Base-by-base conservation (phyloP, 2,113 vertebrate species). In the Symphodus melops region DNA sequence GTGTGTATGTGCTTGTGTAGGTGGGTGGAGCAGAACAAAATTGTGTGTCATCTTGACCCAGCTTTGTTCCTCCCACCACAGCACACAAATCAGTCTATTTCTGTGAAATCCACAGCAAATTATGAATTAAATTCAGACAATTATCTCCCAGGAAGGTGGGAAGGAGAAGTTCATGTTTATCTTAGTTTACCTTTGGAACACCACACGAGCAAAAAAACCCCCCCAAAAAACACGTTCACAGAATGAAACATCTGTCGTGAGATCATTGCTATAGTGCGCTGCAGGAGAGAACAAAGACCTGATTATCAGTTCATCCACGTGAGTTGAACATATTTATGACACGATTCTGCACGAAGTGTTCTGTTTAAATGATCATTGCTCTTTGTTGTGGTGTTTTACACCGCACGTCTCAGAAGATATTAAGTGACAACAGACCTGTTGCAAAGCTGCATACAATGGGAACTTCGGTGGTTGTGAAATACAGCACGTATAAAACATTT, bases 11-110 rank as follows among this genome's bases (percentile, higher is more conserved):
- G 12, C 49, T 21, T 56, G 41, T 39, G 36, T 36, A 21, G 46
- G 77, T 77, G 70, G 72, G n/a, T 60, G 52, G 59, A 68, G 53
- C 7, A 74, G 52, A 36, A 44, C 58, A 39, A 65, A 66, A 52
- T 42, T 21, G 13, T 19, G 13, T 19, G 41, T 64, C 9, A 9
- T 64, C 21, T 20, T 49, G 60, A 80, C 52, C 55, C 51, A 53
- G 21, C 49, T 66, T 76, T 57, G 23, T 42, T 74, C 61, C 61
- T 58, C 66, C 56, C 46, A 65, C 28, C 8, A 62, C 62, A 62
- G 37, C 59, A 62, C 17, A 33, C 28, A 33, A 3, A 33, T 33
- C 28, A 33, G 28, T 33, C 39, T 8, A 3, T 53, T 77, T 65
- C 48, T 64, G 14, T 51, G 66, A 66, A 59, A 80, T 42, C 37